Percentiles rank a stretch among this genome's conserved stretches.
Conservation (phyloP, 2,113 vertebrate species). For the Emydura subglobosa region DNA sequence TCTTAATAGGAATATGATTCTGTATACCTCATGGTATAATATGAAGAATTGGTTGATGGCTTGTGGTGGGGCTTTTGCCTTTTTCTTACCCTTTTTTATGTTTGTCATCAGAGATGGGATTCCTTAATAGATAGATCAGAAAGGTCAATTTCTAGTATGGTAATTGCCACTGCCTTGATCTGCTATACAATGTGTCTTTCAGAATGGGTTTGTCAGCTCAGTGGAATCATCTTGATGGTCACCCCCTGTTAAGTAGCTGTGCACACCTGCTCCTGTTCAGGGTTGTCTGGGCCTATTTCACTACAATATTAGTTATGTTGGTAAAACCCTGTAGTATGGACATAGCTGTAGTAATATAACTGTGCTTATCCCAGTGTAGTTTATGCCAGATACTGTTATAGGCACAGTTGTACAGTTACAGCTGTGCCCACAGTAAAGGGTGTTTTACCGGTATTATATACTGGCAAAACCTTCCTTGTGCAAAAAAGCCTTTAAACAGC, state of each 20-base stretch:
- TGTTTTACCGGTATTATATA: not conserved
- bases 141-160: not conserved
- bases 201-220: not conserved
- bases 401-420: accelerated
- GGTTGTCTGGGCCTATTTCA: not conserved
- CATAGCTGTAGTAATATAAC: not conserved
- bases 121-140: not conserved
- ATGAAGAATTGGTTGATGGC: not conserved
- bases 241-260: not conserved
- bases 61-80: not conserved
- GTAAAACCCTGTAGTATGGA: not conserved
- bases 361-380: not conserved
- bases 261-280: not conserved
- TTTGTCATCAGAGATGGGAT: not conserved
- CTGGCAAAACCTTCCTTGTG: not conserved
- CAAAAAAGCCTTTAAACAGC: not conserved
- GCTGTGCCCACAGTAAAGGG: not conserved
- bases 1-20: not conserved
- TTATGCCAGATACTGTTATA: not conserved
- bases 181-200: not conserved
- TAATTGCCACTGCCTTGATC: not conserved
- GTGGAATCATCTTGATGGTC: not conserved
- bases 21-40: not conserved
- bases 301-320: not conserved
- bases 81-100: not conserved